These are phyloP conservation scores for Cyanoderma ruficeps DNA, from an alignment of 2,113 vertebrate genomes.

Conservation along the genomic window DNA sequence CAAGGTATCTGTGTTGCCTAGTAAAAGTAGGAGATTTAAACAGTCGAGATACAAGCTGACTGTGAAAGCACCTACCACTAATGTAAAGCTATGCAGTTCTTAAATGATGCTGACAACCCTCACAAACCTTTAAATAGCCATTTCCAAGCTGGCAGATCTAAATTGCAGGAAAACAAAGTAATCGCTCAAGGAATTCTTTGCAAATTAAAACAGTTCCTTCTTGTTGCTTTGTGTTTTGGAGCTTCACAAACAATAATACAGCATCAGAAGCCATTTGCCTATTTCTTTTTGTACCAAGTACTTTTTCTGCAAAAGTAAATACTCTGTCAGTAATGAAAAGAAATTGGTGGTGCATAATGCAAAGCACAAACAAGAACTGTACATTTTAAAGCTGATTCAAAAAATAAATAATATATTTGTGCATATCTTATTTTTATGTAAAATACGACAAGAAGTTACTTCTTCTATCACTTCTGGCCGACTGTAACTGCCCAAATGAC, in stretches of 20 bases:
- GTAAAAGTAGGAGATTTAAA: slow-evolving; percentile 46
- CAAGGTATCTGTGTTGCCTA: slow-evolving; percentile 43
- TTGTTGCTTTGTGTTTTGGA: slow-evolving; percentile 32
- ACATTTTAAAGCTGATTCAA: neutral
- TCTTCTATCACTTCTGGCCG: neutral
- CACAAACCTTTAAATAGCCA: slow-evolving; percentile 60
- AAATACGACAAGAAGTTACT: neutral
- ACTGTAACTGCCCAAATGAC: neutral
- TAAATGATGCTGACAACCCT: slow-evolving; percentile 58
- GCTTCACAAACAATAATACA: neutral
- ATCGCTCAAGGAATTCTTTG: slow-evolving; percentile 51
- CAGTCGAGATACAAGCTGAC: slow-evolving; percentile 36
- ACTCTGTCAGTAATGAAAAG: neutral
- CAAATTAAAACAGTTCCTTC: slow-evolving; percentile 48
- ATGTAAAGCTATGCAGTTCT: slow-evolving; percentile 42
- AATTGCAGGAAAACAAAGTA: slow-evolving; percentile 53
- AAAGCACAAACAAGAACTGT: neutral
- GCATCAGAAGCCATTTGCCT: neutral
- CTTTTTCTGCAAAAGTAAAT: slow-evolving; percentile 9
- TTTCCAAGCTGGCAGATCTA: slow-evolving; percentile 58
- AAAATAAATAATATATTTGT: neutral
- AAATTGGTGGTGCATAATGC: neutral
- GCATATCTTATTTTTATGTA: neutral
- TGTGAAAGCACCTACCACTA: slow-evolving; percentile 47
- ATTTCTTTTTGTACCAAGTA: neutral